phyloP scores from a whole-genome alignment of 2,113 vertebrate species.

The Microtus oregoni region DNA sequence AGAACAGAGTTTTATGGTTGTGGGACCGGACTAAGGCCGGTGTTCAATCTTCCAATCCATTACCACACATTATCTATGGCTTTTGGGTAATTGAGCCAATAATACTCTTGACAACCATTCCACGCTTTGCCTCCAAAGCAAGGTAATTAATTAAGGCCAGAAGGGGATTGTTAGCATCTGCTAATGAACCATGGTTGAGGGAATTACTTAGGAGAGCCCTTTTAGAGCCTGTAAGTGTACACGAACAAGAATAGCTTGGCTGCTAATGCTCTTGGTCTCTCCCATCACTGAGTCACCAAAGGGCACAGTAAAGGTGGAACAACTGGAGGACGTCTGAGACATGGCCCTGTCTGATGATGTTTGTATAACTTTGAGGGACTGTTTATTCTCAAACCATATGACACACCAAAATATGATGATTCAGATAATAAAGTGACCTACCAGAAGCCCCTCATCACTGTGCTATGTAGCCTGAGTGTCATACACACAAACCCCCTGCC shows the following conservation, averaged over 20 bases:
- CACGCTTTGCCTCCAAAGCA: constrained; percentile 77
- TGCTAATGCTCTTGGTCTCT: constrained; percentile 30
- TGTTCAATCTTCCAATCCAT: constrained; percentile 75
- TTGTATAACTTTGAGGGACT: constrained; percentile 14
- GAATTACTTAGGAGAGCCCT: constrained; percentile 77
- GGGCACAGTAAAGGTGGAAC: not conserved
- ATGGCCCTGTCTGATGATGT: not conserved
- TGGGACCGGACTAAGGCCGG: constrained; percentile 24
- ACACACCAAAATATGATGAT: not conserved
- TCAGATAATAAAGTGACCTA: not conserved
- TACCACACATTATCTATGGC: constrained; percentile 80
- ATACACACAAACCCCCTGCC: too few species aligned
- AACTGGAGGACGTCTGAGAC: constrained; percentile 13
- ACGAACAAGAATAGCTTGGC: constrained; percentile 22
- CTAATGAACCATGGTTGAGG: constrained; percentile 84
- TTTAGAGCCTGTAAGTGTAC: constrained; percentile 63
- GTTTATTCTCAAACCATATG: constrained; percentile 27
- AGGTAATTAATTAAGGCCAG: constrained; percentile 87
- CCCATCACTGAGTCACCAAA: not conserved
- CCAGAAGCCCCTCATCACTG: not conserved
- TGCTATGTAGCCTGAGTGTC: not conserved
- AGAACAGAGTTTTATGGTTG: constrained; percentile 44
- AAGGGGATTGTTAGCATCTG: constrained; percentile 82
- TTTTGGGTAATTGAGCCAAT: constrained; percentile 87
- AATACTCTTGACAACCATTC: constrained; percentile 84